Evolutionary conservation across 2,888 invertebrate genomes (phyloP), one percentile per base, ranked within the genome.

Genomic region (Sicus ferrugineus): DNA sequence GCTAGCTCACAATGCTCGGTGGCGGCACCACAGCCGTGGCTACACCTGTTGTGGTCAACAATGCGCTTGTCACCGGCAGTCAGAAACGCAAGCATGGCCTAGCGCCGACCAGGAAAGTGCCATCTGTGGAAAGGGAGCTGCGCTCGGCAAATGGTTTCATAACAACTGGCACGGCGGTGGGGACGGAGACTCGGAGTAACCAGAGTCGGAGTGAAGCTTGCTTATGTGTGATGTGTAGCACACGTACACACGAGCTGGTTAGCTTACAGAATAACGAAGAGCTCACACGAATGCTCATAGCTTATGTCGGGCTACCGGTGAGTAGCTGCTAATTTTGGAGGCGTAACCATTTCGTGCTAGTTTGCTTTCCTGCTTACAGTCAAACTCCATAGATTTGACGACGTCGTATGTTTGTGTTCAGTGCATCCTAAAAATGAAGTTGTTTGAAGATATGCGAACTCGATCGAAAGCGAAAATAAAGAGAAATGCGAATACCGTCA

Each of bases 1-100:
- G n/a, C n/a, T n/a, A n/a, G n/a, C n/a, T n/a, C n/a, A n/a, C n/a
- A n/a, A 67, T 67, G 67, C 59, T 48, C 61, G 59, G 67, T 14
- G 23, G 38, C 48, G 34, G 42, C 11, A 21, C 58, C 16, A 23
- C 11, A 23, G 56, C 50, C 7, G 23, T 21, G 23, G 14, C 19
- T 21, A 26, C 34, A 38, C 30, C n/a, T 19, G 26, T 23, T 21
- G 21, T 9, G 2, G 19, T 26, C 16, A 28, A n/a, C 59, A 48
- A 28, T 19, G 5, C 38, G 38, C 26, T 46, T n/a, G 28, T 54
- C 16, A 58, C 64, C 30, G 67, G 70, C n/a, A 67, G 63, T 31
- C 61, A 50, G 34, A 70, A 70, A 56, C 62, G 67, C 3, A 67
- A 67, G 11, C 67, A 56, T 16, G 61, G 66, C 21, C 30, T 66